Base-by-base conservation (phyloP, 2,888 invertebrate genomes). In the Sisyra nigra region DNA sequence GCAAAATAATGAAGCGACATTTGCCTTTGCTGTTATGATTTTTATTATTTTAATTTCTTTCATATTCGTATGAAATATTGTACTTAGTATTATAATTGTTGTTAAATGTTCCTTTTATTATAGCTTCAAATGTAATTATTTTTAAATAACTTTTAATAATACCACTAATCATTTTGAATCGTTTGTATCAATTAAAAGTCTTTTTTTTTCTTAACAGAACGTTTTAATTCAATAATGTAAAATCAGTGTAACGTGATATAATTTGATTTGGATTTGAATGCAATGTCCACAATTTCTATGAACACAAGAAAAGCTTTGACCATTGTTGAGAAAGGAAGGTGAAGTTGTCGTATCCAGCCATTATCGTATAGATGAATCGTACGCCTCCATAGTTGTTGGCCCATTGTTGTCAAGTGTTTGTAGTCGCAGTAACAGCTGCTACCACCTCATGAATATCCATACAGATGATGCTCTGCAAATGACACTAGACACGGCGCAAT, bases 1-100 rank as follows among this genome's bases (percentile, higher is more conserved):
- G 44, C 46, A 38, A 46, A 46, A 46, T 46, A 46, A 46, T 46
- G 44, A 46, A 44, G 46, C 43, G 46, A 41, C 46, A 44, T 44
- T 34, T 13, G 34, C 34, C 14, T 8, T 15, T 13, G 14, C 14
- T 34, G 14, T 13, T 46, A 44, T 19, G 46, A 40, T 46, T 46
- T 46, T 46, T 46, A 46, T 46, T 44, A 46, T 46, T 46, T 44
- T 44, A 44, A 46, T 44, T 46, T 46, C 44, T 46, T 39, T 13
- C 13, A 13, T 19, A 19, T 34, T 34, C 34, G 11, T 34, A 15
- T 14, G 34, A 14, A 15, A 34, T 34, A 34, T 11, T 34, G 13
- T 34, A 9, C 34, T 34, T n/a, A 11, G n/a, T 32, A 13, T n/a
- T 34, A 34, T 34, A 34, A 14, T 34, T 14, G 8, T 34, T 13